Evolutionary conservation across 2,113 vertebrate genomes (phyloP).

Genomic region (Actenoides lindsayi): DNA sequence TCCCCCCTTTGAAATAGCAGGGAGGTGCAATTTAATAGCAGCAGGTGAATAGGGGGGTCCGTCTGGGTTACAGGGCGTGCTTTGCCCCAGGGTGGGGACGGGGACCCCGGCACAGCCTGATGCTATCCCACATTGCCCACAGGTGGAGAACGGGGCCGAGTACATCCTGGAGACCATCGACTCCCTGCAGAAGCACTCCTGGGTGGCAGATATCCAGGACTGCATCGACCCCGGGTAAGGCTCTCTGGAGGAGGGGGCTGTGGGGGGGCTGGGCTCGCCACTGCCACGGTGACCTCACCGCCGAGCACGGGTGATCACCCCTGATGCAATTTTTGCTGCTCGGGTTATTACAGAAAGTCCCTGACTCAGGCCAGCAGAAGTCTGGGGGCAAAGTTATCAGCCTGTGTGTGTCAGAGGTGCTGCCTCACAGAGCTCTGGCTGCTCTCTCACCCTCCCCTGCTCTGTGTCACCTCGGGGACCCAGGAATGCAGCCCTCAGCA

Average conservation of each 20-base stretch:
- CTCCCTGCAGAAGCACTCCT: slow-evolving; percentile 97
- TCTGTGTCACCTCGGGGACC: rapidly evolving
- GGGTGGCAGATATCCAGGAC: slow-evolving; percentile 98
- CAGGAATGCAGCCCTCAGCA: rapidly evolving
- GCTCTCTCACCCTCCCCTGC: not conserved
- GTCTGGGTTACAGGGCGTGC: not conserved
- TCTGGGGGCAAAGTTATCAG: not conserved
- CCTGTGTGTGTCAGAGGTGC: not conserved
- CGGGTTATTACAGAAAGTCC: not conserved
- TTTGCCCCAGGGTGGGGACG: rapidly evolving
- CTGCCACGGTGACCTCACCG: not conserved
- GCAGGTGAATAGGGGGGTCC: not conserved
- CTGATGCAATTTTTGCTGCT: not conserved
- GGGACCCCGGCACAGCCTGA: not conserved
- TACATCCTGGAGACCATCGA: slow-evolving; percentile 99
- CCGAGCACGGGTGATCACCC: rapidly evolving
- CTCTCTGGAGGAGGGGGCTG: not conserved
- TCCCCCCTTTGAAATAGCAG: too few relatives aligned
- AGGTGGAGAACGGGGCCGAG: slow-evolving; percentile 93
- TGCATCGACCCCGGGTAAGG: slow-evolving; percentile 95
- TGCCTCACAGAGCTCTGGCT: not conserved
- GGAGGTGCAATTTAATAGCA: not conserved
- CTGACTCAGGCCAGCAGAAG: not conserved
- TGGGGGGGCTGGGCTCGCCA: rapidly evolving
- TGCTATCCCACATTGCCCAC: not conserved